Base-by-base conservation (phyloP, 1,140 invertebrate species). In the Pemphigus obesinymphae region DNA sequence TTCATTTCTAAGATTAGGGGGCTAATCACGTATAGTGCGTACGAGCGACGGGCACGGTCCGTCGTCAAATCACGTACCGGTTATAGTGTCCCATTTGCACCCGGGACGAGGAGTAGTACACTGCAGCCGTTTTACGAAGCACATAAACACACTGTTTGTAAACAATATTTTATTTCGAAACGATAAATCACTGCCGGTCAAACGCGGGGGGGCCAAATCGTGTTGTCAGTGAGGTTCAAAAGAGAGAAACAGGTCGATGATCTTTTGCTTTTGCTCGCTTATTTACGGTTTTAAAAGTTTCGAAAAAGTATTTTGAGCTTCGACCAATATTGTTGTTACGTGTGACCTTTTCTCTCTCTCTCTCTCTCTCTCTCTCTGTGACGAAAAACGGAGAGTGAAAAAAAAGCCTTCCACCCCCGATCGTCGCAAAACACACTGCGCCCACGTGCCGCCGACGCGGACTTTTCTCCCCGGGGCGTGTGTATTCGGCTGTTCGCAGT, bases 141-240 rank as follows among this genome's bases (percentile, higher is more conserved):
- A n/a, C 31, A 34, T 66, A 48, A 2, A 61, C 29, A 61, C 23
- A 43, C 23, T 7, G 37, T 70, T 70, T 26, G 68, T 70, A 26
- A 70, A n/a, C n/a, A n/a, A 70, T 29, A 70, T 70, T 70, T 70
- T 70, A 70, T 70, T 45, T 45, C 68, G 23, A 45, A 29, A n/a
- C n/a, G n/a, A 70, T 70, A 45, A 70, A 70, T 70, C 23, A 70
- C 68, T 66, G 37, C 61, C 61, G 61, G 61, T 66, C 20, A 26
- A 26, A 37, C 61, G 17, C 58, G 31, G n/a, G 37, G 34, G 63
- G n/a, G n/a, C n/a, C n/a, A n/a, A n/a, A n/a, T n/a, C n/a, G n/a
- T n/a, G n/a, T n/a, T n/a, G n/a, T n/a, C n/a, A n/a, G n/a, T n/a
- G n/a, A n/a, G n/a, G n/a, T n/a, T n/a, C n/a, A n/a, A n/a, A n/a